A percentile compares a stretch with the other conserved stretches of the same genome.
These are phyloP conservation scores for Lithobates pipiens DNA, from an alignment of 2,797 vertebrate species.

Conservation along the genomic window DNA sequence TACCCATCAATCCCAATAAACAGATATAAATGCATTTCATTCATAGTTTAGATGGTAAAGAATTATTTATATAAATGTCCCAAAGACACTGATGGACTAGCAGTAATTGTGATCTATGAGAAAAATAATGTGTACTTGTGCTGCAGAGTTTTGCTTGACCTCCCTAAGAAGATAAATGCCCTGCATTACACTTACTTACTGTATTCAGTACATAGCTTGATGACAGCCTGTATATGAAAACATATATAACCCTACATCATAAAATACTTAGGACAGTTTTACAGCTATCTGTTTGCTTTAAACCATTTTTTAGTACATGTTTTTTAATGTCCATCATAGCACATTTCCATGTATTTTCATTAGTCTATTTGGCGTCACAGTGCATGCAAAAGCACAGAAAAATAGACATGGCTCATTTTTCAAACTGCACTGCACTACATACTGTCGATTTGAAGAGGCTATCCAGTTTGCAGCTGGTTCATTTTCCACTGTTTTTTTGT, in stretches of 20 bases:
- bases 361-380: too few relatives aligned
- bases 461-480: too few relatives aligned
- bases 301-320: too few relatives aligned
- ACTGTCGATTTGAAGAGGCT: too few relatives aligned
- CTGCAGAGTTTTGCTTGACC: constrained; percentile 49
- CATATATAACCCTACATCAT: not conserved
- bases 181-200: constrained; percentile 17
- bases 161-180: constrained; percentile 32
- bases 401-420: too few relatives aligned
- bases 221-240: constrained; percentile 2
- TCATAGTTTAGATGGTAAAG: constrained; percentile 32
- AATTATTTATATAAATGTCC: constrained; percentile 53
- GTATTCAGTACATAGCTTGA: constrained; percentile 13
- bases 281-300: too few relatives aligned
- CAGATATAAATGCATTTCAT: constrained; percentile 44
- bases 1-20: constrained; percentile 38
- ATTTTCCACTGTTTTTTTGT: too few relatives aligned
- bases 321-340: too few relatives aligned
- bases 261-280: not conserved
- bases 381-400: too few relatives aligned
- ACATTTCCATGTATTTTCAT: too few relatives aligned
- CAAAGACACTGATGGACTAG: constrained; percentile 44
- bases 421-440: too few relatives aligned
- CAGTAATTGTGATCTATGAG: constrained; percentile 50
- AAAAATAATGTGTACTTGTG: constrained; percentile 48